Evolutionary conservation across 1,140 invertebrate genomes (phyloP).

Genomic region (Pogonus chalceus): DNA sequence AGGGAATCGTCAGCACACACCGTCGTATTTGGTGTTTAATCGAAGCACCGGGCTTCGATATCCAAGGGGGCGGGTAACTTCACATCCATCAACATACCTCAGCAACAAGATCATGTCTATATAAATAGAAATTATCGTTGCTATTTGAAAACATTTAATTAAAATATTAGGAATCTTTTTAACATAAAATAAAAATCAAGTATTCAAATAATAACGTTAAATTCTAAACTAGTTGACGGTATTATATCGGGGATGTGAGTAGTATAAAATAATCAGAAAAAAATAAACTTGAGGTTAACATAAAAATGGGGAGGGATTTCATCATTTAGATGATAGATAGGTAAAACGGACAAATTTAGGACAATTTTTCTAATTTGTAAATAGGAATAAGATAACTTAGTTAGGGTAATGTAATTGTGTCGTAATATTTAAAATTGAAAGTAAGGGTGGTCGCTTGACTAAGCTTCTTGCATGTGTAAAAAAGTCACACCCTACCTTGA

Average conservation of each 20-base stretch:
- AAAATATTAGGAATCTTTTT: too few species aligned
- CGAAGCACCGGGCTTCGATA: neutral
- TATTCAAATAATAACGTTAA: neutral
- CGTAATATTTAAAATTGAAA: neutral
- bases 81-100: neutral
- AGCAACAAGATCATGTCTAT: neutral
- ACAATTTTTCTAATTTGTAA: slow-evolving; percentile 4
- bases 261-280: neutral
- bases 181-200: too few species aligned
- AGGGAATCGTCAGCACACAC: neutral
- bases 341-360: neutral
- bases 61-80: neutral
- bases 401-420: slow-evolving; percentile 1
- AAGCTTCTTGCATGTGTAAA: neutral
- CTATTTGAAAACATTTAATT: neutral
- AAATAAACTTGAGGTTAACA: too few species aligned
- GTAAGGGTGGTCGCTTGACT: neutral
- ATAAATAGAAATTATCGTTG: neutral
- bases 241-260: neutral
- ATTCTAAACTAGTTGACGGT: neutral
- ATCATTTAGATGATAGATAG: neutral
- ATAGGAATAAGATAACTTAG: slow-evolving; percentile 3
- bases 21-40: neutral
- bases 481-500: neutral
- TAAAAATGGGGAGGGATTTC: neutral